Conservation (phyloP, 2,888 invertebrate genomes). For the Rutpela maculata region DNA sequence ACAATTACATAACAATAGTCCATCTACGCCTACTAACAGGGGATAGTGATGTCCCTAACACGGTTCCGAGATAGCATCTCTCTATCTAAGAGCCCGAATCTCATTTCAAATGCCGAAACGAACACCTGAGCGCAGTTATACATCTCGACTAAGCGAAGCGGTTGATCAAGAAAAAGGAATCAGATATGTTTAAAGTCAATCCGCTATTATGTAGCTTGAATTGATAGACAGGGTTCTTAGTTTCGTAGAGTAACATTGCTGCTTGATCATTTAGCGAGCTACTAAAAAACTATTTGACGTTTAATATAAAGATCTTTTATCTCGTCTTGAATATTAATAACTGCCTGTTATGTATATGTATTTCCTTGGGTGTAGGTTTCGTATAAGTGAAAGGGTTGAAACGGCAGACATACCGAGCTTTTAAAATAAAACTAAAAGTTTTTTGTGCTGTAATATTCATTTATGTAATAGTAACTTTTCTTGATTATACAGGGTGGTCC, state of each 20-base stretch:
- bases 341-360: conserved; percentile 5
- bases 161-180: conserved; percentile 67
- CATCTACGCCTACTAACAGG: conserved; percentile 74
- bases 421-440: neutral
- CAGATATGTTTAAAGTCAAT: conserved; percentile 73
- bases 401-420: neutral
- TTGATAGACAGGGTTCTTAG: conserved; percentile 72
- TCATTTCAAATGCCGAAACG: conserved; percentile 66
- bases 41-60: conserved; percentile 73
- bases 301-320: conserved; percentile 52
- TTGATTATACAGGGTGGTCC: too few species aligned
- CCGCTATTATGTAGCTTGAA: conserved; percentile 68
- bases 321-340: conserved; percentile 48
- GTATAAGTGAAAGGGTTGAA: neutral
- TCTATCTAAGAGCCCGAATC: conserved; percentile 65
- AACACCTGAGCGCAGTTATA: conserved; percentile 62
- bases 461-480: too few species aligned
- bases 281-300: conserved; percentile 64
- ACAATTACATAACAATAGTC: conserved; percentile 74
- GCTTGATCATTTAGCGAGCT: conserved; percentile 70
- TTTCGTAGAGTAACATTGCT: conserved; percentile 60
- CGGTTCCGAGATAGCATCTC: conserved; percentile 67
- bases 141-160: conserved; percentile 40
- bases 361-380: neutral
- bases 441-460: too few species aligned